These are phyloP conservation scores for Lethenteron reissneri DNA, from an alignment of 2,113 vertebrate genomes.

Conservation along the genomic window DNA sequence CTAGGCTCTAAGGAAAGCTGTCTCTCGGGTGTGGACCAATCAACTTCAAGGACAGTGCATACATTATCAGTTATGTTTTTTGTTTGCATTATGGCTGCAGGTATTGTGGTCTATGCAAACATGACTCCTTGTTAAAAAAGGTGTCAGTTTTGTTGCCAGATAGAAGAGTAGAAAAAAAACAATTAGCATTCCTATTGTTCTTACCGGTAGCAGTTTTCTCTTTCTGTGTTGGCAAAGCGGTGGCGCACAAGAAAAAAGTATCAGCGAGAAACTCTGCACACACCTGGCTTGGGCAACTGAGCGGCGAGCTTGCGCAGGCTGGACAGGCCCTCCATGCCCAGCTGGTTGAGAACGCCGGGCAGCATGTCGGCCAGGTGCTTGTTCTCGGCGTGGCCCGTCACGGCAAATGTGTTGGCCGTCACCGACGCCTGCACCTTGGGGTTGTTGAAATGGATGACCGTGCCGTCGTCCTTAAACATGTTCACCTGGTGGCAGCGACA, in stretches of 20 bases:
- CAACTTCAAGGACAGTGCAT: too few relatives aligned
- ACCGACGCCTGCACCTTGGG: constrained; percentile 95
- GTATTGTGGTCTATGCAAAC: too few relatives aligned
- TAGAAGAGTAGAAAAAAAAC: too few relatives aligned
- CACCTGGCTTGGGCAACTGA: constrained; percentile 89
- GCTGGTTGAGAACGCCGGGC: constrained; percentile 90
- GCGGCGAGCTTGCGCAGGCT: constrained; percentile 88
- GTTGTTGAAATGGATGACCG: constrained; percentile 98
- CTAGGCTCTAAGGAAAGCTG: too few relatives aligned
- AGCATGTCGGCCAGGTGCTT: constrained; percentile 98
- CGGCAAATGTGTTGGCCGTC: constrained; percentile 91
- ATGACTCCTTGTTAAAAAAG: too few relatives aligned
- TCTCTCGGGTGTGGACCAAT: too few relatives aligned
- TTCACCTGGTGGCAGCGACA: constrained; percentile 41
- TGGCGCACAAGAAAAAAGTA: not conserved
- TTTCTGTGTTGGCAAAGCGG: too few relatives aligned
- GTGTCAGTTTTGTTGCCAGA: too few relatives aligned
- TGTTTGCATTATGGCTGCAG: too few relatives aligned
- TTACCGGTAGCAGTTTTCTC: too few relatives aligned
- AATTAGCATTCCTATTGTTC: too few relatives aligned
- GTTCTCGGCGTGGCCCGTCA: constrained; percentile 84
- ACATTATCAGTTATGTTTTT: too few relatives aligned
- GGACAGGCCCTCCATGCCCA: constrained; percentile 88
- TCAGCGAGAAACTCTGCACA: constrained; percentile 11
- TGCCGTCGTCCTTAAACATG: constrained; percentile 97